These are phyloP conservation scores for Hecatera dysodea DNA, from an alignment of 2,888 invertebrate species.

Conservation along the genomic window DNA sequence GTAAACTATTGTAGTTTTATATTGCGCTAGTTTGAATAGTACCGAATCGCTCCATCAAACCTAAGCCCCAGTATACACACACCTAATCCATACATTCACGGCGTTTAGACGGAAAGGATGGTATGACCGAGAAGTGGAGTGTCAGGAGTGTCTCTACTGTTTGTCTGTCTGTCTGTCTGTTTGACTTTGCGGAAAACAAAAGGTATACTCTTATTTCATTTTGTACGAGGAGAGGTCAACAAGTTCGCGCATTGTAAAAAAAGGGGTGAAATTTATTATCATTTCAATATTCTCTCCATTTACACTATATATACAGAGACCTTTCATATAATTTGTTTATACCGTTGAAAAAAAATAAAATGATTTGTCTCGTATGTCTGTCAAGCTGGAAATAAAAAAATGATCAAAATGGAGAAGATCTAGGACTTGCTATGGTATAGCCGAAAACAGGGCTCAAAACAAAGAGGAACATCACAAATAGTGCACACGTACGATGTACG, in stretches of 20 bases:
- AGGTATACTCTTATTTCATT: conserved; percentile 4
- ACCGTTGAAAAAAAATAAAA: no score
- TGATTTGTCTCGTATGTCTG: no score
- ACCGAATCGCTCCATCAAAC: background rate
- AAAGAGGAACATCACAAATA: background rate
- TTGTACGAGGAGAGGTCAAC: no score
- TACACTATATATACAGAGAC: no score
- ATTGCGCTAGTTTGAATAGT: no score
- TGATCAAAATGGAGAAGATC: conserved; percentile 7
- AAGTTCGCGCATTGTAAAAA: no score
- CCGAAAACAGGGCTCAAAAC: conserved; percentile 7
- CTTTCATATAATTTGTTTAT: no score
- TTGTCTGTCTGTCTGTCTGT: background rate
- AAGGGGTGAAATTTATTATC: no score
- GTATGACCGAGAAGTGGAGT: conserved; percentile 5
- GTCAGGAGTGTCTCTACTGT: background rate
- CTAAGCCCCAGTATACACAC: conserved; percentile 6
- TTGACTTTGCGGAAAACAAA: conserved; percentile 12
- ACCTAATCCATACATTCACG: conserved; percentile 7
- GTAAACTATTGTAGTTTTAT: no score
- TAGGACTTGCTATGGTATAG: conserved; percentile 10
- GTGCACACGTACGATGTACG: no score
- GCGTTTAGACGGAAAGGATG: conserved; percentile 3
- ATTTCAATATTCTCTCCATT: no score
- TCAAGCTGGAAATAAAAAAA: no score